Base-by-base conservation (phyloP, 2,888 invertebrate species). In the Carpatolechia fugitivella region DNA sequence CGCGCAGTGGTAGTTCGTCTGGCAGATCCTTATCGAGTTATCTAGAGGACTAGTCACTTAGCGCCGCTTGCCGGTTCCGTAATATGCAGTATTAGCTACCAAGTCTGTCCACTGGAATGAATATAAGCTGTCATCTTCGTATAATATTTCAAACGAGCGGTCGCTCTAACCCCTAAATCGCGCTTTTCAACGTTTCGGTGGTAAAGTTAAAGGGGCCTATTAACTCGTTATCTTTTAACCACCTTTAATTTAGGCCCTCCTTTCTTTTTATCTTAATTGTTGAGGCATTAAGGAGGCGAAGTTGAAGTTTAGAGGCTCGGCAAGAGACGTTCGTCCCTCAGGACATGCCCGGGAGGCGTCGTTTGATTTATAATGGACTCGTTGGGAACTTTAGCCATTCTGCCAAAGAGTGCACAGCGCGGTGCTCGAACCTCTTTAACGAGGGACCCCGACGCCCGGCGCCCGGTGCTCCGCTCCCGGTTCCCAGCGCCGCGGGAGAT, bases 351-450 rank as follows among this genome's bases (percentile, higher is more conserved):
- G 72, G 80, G 74, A 87, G 89, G 88, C 89, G 84, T 88, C 89
- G 84, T 89, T 89, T 89, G 90, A 90, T 90, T 90, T 90, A 90
- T 90, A 90, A 90, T 90, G 89, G 90, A 89, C 87, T 88, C 85
- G 87, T 85, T 82, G 87, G 80, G 85, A 90, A 90, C 83, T 90
- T 90, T 84, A 79, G 82, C 89, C 88, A 89, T 90, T 89, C 83
- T 81, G 70, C 69, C 77, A 13, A 29, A 44, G 29, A 44, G 80
- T 79, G 74, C 77, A 78, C 81, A 82, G 68, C 71, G 49, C 76
- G 76, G 81, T 82, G 78, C 81, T 74, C 79, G 79, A 81, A 85
- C 87, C 87, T 88, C 86, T 82, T 83, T 88, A 87, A 88, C 85
- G 88, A 85, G 78, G 84, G 85, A 81, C 85, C 86, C 84, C 80